These are phyloP conservation scores for Phaenicophaeus curvirostris DNA, from an alignment of 2,797 vertebrate species.

Conservation along the genomic window DNA sequence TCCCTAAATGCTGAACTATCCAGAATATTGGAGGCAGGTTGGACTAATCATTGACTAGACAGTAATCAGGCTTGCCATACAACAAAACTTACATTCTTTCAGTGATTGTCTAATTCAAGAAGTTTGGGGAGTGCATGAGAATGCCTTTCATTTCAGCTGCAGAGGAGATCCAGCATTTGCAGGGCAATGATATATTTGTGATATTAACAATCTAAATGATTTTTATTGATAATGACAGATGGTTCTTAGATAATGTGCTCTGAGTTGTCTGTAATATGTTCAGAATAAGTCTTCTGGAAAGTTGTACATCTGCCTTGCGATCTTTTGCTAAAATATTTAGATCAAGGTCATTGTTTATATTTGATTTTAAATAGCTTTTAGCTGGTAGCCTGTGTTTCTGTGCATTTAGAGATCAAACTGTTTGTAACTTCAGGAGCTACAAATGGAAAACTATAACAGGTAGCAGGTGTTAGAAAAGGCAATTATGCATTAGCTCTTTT, in stretches of 20 bases:
- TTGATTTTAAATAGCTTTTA: slow-evolving; percentile 51
- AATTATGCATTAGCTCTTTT: slow-evolving; percentile 51
- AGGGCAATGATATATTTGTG: slow-evolving; percentile 45
- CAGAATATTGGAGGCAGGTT: neutral
- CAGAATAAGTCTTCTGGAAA: slow-evolving; percentile 51
- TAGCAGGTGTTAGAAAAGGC: slow-evolving; percentile 63
- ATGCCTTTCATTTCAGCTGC: slow-evolving; percentile 26
- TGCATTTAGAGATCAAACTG: slow-evolving; percentile 66
- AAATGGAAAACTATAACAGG: slow-evolving; percentile 56
- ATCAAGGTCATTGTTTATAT: slow-evolving; percentile 53
- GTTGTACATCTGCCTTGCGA: slow-evolving; percentile 56
- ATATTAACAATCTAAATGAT: slow-evolving; percentile 41
- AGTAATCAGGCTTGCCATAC: neutral
- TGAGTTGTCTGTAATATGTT: slow-evolving; percentile 15
- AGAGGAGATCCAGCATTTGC: slow-evolving; percentile 20
- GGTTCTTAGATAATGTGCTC: slow-evolving; percentile 54
- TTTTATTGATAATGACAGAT: slow-evolving; percentile 66
- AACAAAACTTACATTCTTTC: neutral
- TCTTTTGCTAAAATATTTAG: slow-evolving; percentile 41
- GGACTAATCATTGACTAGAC: neutral
- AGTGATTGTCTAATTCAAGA: slow-evolving; percentile 21
- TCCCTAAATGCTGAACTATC: neutral
- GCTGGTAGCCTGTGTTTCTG: slow-evolving; percentile 20
- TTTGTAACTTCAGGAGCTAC: slow-evolving; percentile 61
- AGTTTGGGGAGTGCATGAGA: neutral